Base-by-base conservation (phyloP, 2,113 vertebrate genomes). In the Oreocharis arfaki region DNA sequence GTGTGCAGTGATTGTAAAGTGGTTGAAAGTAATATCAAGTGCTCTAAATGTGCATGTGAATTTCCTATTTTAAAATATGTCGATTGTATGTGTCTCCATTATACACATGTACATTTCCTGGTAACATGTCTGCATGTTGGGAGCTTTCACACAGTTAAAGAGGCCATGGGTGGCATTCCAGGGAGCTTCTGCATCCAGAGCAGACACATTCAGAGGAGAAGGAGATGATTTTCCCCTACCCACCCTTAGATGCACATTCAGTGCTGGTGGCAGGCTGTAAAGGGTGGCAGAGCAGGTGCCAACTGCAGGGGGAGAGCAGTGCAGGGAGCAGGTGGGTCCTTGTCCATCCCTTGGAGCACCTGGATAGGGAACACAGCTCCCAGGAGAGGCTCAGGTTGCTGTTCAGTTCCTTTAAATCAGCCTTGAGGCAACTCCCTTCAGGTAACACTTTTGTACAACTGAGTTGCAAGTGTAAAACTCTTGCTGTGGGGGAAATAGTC, bases 401-500 rank as follows among this genome's bases (percentile, higher is more conserved):
- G 0, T 22, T 50, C 24, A 44, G 33, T 44, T 52, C 86, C 47
- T 89, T 49, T 24, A 16, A 42, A 42, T 53, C 10, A 33, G 50
- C 39, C 71, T 84, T 4, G 18, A 76, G 90, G 37, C 50, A 42
- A 5, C 41, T 84, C 55, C 12, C 71, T 73, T 65, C 50, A n/a
- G 56, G 49, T 78, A 33, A 75, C 16, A 2, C 52, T 56, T 75
- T 32, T 42, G 68, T 67, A 35, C 79, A 28, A 14, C 37, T 74
- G 2, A 74, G 80, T 52, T 88, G 71, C 68, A 61, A 53, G 73
- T 42, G 42, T 90, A 21, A 95, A 93, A 75, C 57, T 92, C 64
- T 91, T 79, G 69, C 84, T 81, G 24, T n/a, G 90, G 93, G 95
- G 92, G 74, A 94, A 93, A 89, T 7, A 94, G 94, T 87, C 94